Percentiles rank a stretch among this genome's conserved stretches.
These are phyloP conservation scores for Phyllostomus discolor DNA, from an alignment of 2,113 vertebrate species.

Conservation along the genomic window DNA sequence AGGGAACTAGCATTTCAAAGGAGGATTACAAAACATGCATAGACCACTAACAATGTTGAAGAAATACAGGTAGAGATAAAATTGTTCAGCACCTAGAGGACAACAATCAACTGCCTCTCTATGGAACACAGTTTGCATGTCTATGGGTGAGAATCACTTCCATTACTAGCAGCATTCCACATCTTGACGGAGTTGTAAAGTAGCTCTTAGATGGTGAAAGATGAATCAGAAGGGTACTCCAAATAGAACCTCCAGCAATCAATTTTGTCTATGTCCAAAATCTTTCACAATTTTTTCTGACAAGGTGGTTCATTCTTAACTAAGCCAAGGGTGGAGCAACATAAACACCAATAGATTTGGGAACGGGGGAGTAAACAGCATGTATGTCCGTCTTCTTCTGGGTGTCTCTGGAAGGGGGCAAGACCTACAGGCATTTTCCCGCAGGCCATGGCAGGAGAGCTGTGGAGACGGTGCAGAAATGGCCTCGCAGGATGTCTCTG, in stretches of 20 bases:
- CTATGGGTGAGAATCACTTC: neutral
- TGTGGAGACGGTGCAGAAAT: neutral
- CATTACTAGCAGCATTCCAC: neutral
- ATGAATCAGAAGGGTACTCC: neutral
- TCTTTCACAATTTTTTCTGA: neutral
- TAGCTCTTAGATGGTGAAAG: neutral
- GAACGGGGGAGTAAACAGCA: fast-evolving
- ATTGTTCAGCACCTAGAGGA: neutral
- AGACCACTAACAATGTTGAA: neutral
- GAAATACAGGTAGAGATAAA: neutral
- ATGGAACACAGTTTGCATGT: neutral
- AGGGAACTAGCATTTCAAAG: neutral
- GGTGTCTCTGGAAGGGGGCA: neutral
- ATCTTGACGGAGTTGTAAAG: neutral
- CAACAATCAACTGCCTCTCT: neutral
- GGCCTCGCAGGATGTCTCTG: neutral
- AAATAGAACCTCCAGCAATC: neutral
- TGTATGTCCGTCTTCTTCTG: neutral
- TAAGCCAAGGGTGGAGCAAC: neutral
- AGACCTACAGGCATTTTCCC: neutral
- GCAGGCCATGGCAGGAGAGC: neutral
- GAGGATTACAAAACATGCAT: neutral
- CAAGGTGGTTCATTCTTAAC: neutral
- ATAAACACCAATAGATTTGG: neutral
- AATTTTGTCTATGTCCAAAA: neutral